Percentiles rank a stretch among this genome's conserved stretches.
phyloP scores from a whole-genome alignment of 2,888 invertebrate genomes.

The Acanthoscelides obtectus region DNA sequence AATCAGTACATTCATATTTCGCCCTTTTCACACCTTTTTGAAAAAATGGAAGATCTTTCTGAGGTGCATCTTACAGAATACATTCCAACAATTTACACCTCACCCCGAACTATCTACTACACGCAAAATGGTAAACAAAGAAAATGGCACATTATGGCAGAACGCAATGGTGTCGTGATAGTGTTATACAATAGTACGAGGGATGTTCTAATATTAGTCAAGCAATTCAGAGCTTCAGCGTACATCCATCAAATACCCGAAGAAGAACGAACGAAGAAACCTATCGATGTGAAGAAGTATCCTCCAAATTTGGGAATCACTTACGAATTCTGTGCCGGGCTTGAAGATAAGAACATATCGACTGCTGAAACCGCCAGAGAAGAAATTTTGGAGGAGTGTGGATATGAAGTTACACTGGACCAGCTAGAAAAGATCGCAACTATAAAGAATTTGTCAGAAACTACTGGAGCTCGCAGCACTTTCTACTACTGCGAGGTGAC shows the following conservation, averaged over 20 bases:
- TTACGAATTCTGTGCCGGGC: slow-evolving; percentile 89
- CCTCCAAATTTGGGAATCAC: slow-evolving; percentile 70
- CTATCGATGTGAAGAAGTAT: slow-evolving; percentile 59
- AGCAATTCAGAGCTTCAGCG: slow-evolving; percentile 86
- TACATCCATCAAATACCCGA: slow-evolving; percentile 62
- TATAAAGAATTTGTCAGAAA: slow-evolving; percentile 71
- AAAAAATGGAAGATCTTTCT: slow-evolving; percentile 35
- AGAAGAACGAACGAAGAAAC: slow-evolving; percentile 42
- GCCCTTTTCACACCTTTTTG: no score
- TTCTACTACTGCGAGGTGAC: slow-evolving; percentile 85
- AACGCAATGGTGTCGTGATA: slow-evolving; percentile 80
- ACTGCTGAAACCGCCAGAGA: slow-evolving; percentile 73
- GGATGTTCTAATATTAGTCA: slow-evolving; percentile 75
- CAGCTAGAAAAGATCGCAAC: slow-evolving; percentile 61
- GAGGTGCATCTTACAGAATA: slow-evolving; percentile 40
- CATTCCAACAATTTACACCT: slow-evolving; percentile 55
- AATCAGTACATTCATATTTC: no score
- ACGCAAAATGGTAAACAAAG: slow-evolving; percentile 67
- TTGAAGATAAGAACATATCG: slow-evolving; percentile 74
- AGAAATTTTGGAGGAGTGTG: slow-evolving; percentile 89
- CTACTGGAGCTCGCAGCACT: slow-evolving; percentile 70
- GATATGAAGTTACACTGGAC: slow-evolving; percentile 69
- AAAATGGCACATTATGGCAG: slow-evolving; percentile 72
- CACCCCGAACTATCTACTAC: slow-evolving; percentile 66
- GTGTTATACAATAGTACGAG: slow-evolving; percentile 73